Evolutionary conservation across 2,888 invertebrate species (phyloP), one percentile per base, ranked within the genome.

Genomic region (Clunio marinus): DNA sequence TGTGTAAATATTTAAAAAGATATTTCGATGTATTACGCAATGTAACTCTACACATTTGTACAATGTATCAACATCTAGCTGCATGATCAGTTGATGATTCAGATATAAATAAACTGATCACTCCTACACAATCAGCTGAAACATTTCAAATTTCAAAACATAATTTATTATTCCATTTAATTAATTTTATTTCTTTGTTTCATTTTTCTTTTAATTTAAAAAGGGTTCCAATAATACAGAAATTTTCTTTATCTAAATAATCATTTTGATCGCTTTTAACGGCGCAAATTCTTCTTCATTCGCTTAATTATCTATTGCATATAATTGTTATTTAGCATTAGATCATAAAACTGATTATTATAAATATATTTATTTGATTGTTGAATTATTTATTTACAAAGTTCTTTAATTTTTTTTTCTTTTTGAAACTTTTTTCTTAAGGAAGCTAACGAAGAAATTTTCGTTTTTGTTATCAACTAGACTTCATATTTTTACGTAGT

Each of bases 401-500:
- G n/a, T n/a, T n/a, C 17, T 51, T 51, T 51, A 22, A 41, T n/a
- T 10, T 41, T 41, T 41, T 32, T 8, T 32, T 32, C 10, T 41
- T 41, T 15, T 41, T 15, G 41, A 41, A 41, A n/a, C 41, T n/a
- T 13, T 41, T 41, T 41, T 10, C 41, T 41, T 2, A 5, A n/a
- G n/a, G n/a, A n/a, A n/a, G n/a, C n/a, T n/a, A n/a, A 4, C 28
- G 25, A 17, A 20, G 20, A 25, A 57, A 15, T 57, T n/a, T 25
- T 60, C 37, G 32, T 60, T 35, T 35, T 32, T 1, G 15, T 4
- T 41, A 24, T 62, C 45, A 63, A 45, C 63, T 63, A 63, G 45
- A 63, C 28, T 63, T 41, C 22, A 22, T 45, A 22, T 20, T 32
- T 55, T 45, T 66, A 66, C 32, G 66, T 66, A 66, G 66, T 55